Base-by-base conservation (phyloP, 2,113 vertebrate genomes). In the Ceratotherium simum region DNA sequence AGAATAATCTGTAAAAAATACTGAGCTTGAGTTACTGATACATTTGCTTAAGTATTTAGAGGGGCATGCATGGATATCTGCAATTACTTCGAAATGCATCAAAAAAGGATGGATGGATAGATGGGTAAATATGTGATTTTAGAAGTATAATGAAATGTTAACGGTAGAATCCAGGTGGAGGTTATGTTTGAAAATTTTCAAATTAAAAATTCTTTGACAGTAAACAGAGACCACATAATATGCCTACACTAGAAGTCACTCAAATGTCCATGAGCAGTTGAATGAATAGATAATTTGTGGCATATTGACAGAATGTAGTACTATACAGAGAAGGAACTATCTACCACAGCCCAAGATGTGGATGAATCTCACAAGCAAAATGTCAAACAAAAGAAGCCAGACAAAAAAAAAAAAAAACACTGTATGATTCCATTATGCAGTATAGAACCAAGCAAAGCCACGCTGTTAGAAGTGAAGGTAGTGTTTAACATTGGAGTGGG, bases 401-500 rank as follows among this genome's bases (percentile, higher is more conserved):
- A 46, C n/a, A n/a, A 27, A 21, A 16, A 54, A 54, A 25, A 39
- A 54, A 39, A 31, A 1, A 80, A 64, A 20, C 1, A 46, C 29
- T 14, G 1, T 5, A 17, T 25, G 29, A 36, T 94, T 31, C 8
- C 13, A 42, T 36, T 13, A 60, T 39, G 14, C 39, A n/a, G n/a
- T 67, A 51, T 29, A 70, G 79, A 79, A 70, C 51, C 33, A 82
- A 65, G 39, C 17, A 62, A 58, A 58, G 51, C 7, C 46, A 18
- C 42, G 39, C 48, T 29, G 1, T 58, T 46, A 51, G 21, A 67
- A 91, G 27, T 17, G 29, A 83, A 36, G 18, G 33, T 4, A 4
- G 1, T 16, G 0, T 33, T n/a, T 95, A 54, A 9, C 2, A 5
- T 5, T 5, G 20, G 16, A 13, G 12, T 27, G 7, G n/a, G 16